phyloP scores from a whole-genome alignment of 2,797 vertebrate genomes.

The Acanthurus lineatus region DNA sequence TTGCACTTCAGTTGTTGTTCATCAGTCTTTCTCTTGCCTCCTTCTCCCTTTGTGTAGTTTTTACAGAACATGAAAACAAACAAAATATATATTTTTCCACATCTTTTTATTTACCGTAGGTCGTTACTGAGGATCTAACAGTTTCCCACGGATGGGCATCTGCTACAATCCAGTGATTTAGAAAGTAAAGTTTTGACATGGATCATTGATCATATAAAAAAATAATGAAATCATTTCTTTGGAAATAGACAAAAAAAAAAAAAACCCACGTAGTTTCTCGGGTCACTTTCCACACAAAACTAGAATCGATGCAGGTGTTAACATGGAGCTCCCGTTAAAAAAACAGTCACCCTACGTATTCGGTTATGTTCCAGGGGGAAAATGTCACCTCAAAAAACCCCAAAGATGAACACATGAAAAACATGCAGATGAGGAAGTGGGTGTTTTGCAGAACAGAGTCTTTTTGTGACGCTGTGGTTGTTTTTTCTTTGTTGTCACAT shows the following conservation, averaged over 20 bases:
- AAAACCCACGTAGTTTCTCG: neutral
- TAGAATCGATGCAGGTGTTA: neutral
- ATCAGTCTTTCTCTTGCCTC: neutral
- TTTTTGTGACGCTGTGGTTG: slow-evolving; percentile 26
- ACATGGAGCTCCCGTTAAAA: slow-evolving; percentile 6
- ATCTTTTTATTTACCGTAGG: no score
- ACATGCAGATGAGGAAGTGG: slow-evolving; percentile 66
- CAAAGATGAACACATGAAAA: slow-evolving; percentile 19
- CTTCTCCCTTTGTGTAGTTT: neutral
- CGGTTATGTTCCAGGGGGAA: slow-evolving; percentile 20
- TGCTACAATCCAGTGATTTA: no score
- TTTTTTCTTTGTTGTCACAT: slow-evolving; percentile 10
- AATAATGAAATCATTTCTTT: neutral
- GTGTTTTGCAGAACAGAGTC: slow-evolving; percentile 63
- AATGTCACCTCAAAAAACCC: slow-evolving; percentile 31
- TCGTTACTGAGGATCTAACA: no score
- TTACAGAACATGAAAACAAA: no score
- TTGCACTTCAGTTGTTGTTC: neutral
- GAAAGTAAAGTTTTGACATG: no score
- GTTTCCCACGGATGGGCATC: no score
- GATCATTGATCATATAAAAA: no score
- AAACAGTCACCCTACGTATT: neutral
- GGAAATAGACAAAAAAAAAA: no score
- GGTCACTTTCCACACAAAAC: neutral
- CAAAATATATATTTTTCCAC: no score